phyloP scores from a whole-genome alignment of 2,888 invertebrate species.

The Dryomyza anilis region DNA sequence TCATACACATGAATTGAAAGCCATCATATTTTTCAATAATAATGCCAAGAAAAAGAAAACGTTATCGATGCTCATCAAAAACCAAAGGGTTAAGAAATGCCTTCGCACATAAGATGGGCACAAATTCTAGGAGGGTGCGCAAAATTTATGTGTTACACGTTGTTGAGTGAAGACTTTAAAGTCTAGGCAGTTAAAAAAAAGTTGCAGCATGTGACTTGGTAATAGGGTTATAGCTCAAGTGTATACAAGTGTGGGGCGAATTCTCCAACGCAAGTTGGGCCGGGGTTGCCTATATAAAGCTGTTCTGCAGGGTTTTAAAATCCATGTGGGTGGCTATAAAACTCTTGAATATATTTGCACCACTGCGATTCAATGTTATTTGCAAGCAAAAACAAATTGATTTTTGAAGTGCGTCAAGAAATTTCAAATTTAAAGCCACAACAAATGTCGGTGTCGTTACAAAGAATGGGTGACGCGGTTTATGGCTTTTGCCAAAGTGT shows the following conservation, averaged over 20 bases:
- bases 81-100: background rate
- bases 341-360: background rate
- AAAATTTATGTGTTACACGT: too few species aligned
- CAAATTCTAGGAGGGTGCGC: too few species aligned
- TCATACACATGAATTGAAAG: constrained; percentile 5
- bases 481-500: too few species aligned
- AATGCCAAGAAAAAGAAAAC: background rate
- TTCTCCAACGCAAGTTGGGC: background rate
- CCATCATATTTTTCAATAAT: constrained; percentile 4
- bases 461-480: too few species aligned
- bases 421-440: background rate
- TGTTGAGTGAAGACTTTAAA: too few species aligned
- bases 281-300: background rate
- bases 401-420: constrained; percentile 3
- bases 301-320: background rate
- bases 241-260: too few species aligned
- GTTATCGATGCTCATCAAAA: background rate
- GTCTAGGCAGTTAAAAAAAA: too few species aligned
- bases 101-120: background rate
- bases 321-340: too few species aligned
- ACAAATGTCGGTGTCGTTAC: background rate
- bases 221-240: background rate
- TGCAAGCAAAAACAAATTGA: constrained; percentile 7
- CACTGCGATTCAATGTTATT: too few species aligned
- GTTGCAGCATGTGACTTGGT: background rate